Percentiles rank a stretch among this genome's conserved stretches.
These are phyloP conservation scores for Holcopasites calliopsidis DNA, from an alignment of 1,140 invertebrate genomes.

Conservation along the genomic window DNA sequence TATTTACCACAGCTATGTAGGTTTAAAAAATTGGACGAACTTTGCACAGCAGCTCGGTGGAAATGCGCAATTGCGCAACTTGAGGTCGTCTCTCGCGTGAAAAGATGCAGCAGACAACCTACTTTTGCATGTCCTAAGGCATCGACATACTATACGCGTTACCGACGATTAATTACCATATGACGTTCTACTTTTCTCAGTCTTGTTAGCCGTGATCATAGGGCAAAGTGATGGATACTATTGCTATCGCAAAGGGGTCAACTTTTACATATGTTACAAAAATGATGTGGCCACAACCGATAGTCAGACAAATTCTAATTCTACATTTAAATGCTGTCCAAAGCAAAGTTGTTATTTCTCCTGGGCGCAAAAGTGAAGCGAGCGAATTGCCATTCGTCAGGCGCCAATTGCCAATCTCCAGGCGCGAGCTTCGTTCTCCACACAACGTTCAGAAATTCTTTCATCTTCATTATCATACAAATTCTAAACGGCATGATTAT, in stretches of 20 bases:
- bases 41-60: not conserved
- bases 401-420: not conserved
- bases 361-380: no score
- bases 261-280: no score
- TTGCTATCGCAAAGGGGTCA: not conserved
- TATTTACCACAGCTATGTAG: no score
- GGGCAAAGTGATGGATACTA: not conserved
- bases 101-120: not conserved
- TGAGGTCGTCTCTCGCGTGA: not conserved
- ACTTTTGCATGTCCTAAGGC: not conserved
- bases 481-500: no score
- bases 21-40: slow-evolving; percentile 18
- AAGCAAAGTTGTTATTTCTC: no score
- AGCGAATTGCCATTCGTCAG: not conserved
- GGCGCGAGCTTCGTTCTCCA: not conserved
- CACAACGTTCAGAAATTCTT: not conserved
- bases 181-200: not conserved
- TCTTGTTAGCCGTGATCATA: no score
- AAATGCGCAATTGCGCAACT: not conserved
- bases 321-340: no score
- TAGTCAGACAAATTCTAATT: no score
- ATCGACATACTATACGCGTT: not conserved
- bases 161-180: not conserved
- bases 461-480: not conserved
- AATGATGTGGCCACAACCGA: no score